Conservation (phyloP, 2,113 vertebrate species). For the Cyanistes caeruleus region DNA sequence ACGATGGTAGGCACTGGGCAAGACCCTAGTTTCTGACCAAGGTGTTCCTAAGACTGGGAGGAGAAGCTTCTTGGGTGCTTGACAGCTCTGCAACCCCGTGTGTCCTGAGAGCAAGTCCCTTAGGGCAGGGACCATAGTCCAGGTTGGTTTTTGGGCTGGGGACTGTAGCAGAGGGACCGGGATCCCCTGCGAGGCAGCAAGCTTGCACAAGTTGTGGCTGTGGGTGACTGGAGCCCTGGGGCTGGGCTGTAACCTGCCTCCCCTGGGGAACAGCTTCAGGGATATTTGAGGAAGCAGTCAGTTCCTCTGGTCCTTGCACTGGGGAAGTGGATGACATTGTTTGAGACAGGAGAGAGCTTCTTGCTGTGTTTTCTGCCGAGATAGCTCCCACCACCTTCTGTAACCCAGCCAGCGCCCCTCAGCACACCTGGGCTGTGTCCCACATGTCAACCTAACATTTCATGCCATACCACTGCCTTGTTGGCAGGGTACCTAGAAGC, state of each 20-base stretch:
- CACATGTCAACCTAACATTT: background rate
- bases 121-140: background rate
- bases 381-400: background rate
- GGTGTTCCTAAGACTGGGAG: background rate
- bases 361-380: background rate
- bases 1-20: background rate
- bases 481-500: background rate
- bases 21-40: background rate
- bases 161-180: background rate
- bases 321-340: background rate
- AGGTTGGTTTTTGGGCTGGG: background rate
- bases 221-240: background rate
- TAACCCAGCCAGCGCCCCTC: background rate
- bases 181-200: background rate
- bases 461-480: background rate
- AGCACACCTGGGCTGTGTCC: accelerated
- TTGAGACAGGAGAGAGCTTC: background rate
- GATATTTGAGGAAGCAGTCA: background rate
- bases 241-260: background rate
- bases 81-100: background rate
- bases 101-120: background rate
- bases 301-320: accelerated
- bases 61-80: background rate
- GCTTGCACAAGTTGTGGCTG: background rate
- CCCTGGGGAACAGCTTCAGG: background rate